A percentile compares a stretch with the other conserved stretches of the same genome.
These are phyloP conservation scores for Salvelinus fontinalis DNA, from an alignment of 2,113 vertebrate genomes.

Conservation along the genomic window DNA sequence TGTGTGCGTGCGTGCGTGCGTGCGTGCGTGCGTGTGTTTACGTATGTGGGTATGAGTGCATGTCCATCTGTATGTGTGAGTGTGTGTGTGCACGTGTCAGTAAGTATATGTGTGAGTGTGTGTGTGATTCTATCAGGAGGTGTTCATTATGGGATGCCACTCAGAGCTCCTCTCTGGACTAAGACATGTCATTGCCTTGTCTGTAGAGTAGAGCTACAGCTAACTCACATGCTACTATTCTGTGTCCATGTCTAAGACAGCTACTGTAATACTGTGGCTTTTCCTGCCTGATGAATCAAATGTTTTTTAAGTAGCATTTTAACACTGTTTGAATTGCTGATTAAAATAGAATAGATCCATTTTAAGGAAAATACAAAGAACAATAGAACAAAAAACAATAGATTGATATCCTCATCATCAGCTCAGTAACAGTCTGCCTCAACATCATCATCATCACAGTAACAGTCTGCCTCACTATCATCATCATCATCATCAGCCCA, in stretches of 20 bases:
- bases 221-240: background rate
- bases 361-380: background rate
- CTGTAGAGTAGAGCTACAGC: background rate
- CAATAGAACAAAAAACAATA: background rate
- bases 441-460: background rate
- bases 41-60: too few relatives aligned
- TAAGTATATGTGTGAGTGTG: background rate
- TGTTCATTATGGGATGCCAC: constrained; percentile 64
- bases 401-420: background rate
- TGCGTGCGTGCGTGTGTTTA: too few relatives aligned
- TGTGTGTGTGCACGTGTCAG: background rate
- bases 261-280: too few relatives aligned
- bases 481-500: too few relatives aligned
- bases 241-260: background rate
- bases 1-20: background rate
- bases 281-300: too few relatives aligned
- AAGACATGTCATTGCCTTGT: constrained; percentile 24
- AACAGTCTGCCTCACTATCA: background rate
- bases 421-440: background rate
- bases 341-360: too few relatives aligned
- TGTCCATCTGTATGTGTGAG: too few relatives aligned
- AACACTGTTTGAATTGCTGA: too few relatives aligned
- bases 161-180: constrained; percentile 29
- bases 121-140: constrained; percentile 31
- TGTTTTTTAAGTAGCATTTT: too few relatives aligned